Base-by-base conservation (phyloP, 2,888 invertebrate genomes). In the Piscicola geometra region DNA sequence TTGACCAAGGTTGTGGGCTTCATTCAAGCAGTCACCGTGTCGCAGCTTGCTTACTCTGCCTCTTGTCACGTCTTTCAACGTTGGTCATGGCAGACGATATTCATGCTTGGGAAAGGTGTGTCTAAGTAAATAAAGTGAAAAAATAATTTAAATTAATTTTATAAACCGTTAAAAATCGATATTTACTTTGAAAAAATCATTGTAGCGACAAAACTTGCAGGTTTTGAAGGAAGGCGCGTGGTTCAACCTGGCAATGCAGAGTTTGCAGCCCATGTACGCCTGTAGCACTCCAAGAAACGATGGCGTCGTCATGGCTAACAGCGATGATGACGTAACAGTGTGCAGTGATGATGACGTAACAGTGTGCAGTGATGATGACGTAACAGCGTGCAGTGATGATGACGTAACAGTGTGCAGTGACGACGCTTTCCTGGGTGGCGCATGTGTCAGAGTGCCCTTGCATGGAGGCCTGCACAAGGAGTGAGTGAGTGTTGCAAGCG, bases 231-330 rank as follows among this genome's bases (percentile, higher is more conserved):
- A 32, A 56, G 2, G 47, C 5, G 52, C 76, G 0, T 79, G 79
- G 79, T 73, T 66, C 47, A 78, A 78, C 71, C 33, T 77, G 67
- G 30, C 56, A 9, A 36, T 77, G 47, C 79, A 79, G 50, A 66
- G 71, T 47, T 50, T 77, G n/a, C 79, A 79, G 67, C 77, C 77
- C 25, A 2, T 67, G 35, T 30, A 33, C 25, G 3, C n/a, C n/a
- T n/a, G n/a, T n/a, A n/a, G n/a, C n/a, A n/a, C n/a, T n/a, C n/a
- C n/a, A n/a, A n/a, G n/a, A n/a, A n/a, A n/a, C n/a, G n/a, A n/a
- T n/a, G n/a, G n/a, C n/a, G n/a, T n/a, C n/a, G n/a, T n/a, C n/a
- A n/a, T n/a, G n/a, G n/a, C n/a, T n/a, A n/a, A n/a, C n/a, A n/a
- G n/a, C n/a, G n/a, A n/a, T n/a, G n/a, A n/a, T n/a, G n/a, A n/a